phyloP scores from a whole-genome alignment of 1,140 invertebrate species.

The Drosophila suzukii region DNA sequence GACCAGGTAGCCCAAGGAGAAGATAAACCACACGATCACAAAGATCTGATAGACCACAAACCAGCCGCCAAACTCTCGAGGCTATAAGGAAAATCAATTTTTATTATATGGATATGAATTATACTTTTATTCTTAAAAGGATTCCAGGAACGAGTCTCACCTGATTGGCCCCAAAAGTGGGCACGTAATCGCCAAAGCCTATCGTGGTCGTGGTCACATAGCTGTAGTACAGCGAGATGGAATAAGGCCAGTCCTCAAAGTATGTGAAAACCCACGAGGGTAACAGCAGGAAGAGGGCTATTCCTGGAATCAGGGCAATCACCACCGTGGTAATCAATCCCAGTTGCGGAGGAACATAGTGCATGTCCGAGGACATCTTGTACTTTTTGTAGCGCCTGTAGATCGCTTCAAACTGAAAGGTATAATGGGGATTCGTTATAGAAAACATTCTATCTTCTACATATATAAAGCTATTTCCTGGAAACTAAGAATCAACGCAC shows the following conservation, averaged over 20 bases:
- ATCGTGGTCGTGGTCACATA: conserved; percentile 97
- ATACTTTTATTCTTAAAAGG: background rate
- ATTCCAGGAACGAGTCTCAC: conserved; percentile 81
- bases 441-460: too few species aligned
- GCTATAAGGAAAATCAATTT: conserved; percentile 26
- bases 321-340: conserved; percentile 91
- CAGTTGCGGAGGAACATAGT: conserved; percentile 88
- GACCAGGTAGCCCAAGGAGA: conserved; percentile 94
- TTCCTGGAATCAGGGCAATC: conserved; percentile 93
- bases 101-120: background rate
- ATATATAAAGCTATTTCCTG: too few species aligned
- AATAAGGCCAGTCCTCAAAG: conserved; percentile 95
- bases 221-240: conserved; percentile 95
- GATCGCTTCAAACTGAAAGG: conserved; percentile 88
- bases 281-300: conserved; percentile 96
- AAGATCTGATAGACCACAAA: conserved; percentile 84
- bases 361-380: conserved; percentile 86
- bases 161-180: conserved; percentile 86
- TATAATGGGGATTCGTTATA: background rate
- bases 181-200: conserved; percentile 97
- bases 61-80: conserved; percentile 77
- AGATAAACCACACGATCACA: conserved; percentile 92
- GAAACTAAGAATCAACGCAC: too few species aligned
- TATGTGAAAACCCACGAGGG: conserved; percentile 94
- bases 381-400: conserved; percentile 91